phyloP scores from a whole-genome alignment of 35 echinoderm and acorn worm species.

The Ptychodera flava region DNA sequence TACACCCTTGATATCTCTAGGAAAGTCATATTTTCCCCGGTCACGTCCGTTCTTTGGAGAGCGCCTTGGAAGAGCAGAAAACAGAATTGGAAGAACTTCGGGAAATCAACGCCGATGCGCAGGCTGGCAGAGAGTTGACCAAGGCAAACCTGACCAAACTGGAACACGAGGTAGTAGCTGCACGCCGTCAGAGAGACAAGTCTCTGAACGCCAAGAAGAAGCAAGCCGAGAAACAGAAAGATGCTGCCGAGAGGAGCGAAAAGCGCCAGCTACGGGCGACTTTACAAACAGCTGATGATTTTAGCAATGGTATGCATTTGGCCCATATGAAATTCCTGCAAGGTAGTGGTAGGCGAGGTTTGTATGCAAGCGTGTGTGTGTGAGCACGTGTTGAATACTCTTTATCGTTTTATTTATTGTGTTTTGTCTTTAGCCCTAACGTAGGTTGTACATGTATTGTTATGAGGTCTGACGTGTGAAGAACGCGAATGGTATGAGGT shows the following conservation, averaged over 20 bases:
- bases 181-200: conserved; percentile 73
- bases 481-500: too few species aligned
- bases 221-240: conserved; percentile 95
- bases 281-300: conserved; percentile 67
- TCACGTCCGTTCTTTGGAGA: conserved; percentile 64
- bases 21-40: conserved; percentile 79
- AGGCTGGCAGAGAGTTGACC: conserved; percentile 73
- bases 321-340: neutral
- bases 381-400: neutral
- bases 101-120: conserved; percentile 86
- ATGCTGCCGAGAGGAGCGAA: conserved; percentile 88
- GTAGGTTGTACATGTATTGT: too few species aligned
- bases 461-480: too few species aligned
- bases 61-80: conserved; percentile 69
- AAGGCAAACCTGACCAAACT: conserved; percentile 70
- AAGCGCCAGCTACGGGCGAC: conserved; percentile 50
- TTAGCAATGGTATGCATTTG: conserved; percentile 42
- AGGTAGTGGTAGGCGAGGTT: neutral
- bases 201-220: conserved; percentile 87
- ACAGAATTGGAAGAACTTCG: conserved; percentile 70
- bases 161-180: conserved; percentile 90
- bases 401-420: too few species aligned
- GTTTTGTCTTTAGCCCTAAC: too few species aligned
- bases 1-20: too few species aligned
- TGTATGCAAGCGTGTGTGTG: neutral